Percentiles rank a stretch among this genome's conserved stretches.
Conservation (phyloP, 1,140 invertebrate genomes). For the Agrypnia vestita region DNA sequence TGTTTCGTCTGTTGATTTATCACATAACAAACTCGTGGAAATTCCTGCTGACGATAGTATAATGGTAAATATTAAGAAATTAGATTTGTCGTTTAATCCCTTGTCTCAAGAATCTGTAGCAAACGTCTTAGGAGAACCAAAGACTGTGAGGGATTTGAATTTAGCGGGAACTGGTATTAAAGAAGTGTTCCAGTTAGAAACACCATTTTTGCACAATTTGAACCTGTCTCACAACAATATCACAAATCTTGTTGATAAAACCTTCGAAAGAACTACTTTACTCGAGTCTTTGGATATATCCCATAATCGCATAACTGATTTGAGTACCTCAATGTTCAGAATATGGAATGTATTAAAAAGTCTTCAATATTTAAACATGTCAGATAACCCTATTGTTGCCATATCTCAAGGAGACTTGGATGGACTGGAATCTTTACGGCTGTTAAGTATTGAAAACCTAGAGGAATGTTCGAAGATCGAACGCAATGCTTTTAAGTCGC, state of each 20-base stretch:
- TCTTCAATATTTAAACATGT: slow-evolving; percentile 82
- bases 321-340: slow-evolving; percentile 73
- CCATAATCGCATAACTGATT: slow-evolving; percentile 79
- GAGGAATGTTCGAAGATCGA: slow-evolving; percentile 83
- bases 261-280: slow-evolving; percentile 85
- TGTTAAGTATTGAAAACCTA: slow-evolving; percentile 80
- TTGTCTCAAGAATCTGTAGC: slow-evolving; percentile 81
- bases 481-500: slow-evolving; percentile 84
- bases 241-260: slow-evolving; percentile 75
- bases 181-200: slow-evolving; percentile 82
- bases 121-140: slow-evolving; percentile 89
- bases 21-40: slow-evolving; percentile 83
- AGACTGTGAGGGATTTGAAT: slow-evolving; percentile 87
- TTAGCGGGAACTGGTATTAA: slow-evolving; percentile 85
- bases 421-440: slow-evolving; percentile 77
- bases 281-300: slow-evolving; percentile 87
- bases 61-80: slow-evolving; percentile 88
- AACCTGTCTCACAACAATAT: slow-evolving; percentile 89
- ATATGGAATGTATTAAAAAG: slow-evolving; percentile 80
- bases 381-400: slow-evolving; percentile 82
- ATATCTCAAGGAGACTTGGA: slow-evolving; percentile 84
- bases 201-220: slow-evolving; percentile 87
- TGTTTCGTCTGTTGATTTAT: slow-evolving; percentile 84
- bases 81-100: slow-evolving; percentile 91
- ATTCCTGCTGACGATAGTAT: slow-evolving; percentile 89